Percentiles rank a stretch among this genome's conserved stretches.
phyloP scores from a whole-genome alignment of 2,113 vertebrate genomes.

The Lipophrys pholis region DNA sequence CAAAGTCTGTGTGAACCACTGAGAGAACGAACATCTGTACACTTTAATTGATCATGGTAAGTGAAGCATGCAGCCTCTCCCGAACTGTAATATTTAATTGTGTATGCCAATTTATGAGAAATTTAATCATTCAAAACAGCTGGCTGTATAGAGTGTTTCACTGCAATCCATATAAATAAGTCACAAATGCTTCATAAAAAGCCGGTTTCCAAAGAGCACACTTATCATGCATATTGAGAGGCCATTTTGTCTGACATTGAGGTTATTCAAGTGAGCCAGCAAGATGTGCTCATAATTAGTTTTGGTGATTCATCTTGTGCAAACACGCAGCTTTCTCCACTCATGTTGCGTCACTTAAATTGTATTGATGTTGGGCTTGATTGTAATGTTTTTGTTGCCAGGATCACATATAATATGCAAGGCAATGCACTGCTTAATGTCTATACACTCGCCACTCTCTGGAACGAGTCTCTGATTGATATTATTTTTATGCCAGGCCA shows the following conservation, averaged over 20 bases:
- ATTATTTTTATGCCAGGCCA: conserved; percentile 42
- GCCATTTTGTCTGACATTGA: conserved; percentile 17
- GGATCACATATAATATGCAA: conserved; percentile 37
- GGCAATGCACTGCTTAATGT: conserved; percentile 29
- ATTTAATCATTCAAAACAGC: conserved; percentile 4
- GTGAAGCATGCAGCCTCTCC: conserved; percentile 15
- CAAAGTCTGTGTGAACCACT: neutral
- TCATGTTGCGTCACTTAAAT: conserved; percentile 30
- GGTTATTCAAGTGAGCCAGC: conserved; percentile 10
- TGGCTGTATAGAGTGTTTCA: neutral
- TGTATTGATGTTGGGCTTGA: conserved; percentile 26
- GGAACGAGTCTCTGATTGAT: conserved; percentile 45
- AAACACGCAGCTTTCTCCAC: neutral
- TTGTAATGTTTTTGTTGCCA: conserved; percentile 29
- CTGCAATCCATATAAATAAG: neutral
- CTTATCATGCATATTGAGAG: neutral
- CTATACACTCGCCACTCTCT: conserved; percentile 20
- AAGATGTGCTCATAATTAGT: conserved; percentile 36
- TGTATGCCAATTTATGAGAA: conserved; percentile 16
- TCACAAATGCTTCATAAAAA: conserved; percentile 3
- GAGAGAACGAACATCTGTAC: conserved; percentile 38
- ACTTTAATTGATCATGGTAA: conserved; percentile 35
- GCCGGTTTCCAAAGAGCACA: conserved; percentile 2
- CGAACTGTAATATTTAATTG: conserved; percentile 23
- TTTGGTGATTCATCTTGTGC: conserved; percentile 37